Percentiles rank a stretch among this genome's conserved stretches.
Evolutionary conservation across 2,113 vertebrate genomes (phyloP).

Genomic region (Clarias magur): DNA sequence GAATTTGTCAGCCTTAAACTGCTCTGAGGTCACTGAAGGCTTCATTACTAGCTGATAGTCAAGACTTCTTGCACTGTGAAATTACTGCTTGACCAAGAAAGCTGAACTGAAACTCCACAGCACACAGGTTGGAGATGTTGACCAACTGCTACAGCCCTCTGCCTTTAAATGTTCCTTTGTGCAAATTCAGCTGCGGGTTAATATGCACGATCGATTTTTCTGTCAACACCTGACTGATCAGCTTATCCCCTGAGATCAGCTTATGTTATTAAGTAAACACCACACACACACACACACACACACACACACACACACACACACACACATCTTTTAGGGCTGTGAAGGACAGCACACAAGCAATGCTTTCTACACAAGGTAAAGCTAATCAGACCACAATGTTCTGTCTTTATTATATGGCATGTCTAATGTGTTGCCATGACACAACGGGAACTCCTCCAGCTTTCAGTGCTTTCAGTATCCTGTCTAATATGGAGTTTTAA

Average conservation of each 20-base stretch:
- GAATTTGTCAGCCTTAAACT: neutral
- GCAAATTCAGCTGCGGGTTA: neutral
- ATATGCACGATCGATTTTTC: neutral
- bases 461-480: neutral
- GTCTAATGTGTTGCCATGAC: slow-evolving; percentile 30
- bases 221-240: neutral
- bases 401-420: slow-evolving; percentile 1
- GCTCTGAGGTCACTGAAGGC: neutral
- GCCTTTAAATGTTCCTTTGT: neutral
- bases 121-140: neutral
- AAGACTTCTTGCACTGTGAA: neutral
- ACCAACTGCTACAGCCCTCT: neutral
- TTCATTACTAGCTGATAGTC: neutral
- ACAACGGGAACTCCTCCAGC: neutral
- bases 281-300: neutral
- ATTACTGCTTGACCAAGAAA: neutral
- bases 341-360: neutral
- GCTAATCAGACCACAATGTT: slow-evolving; percentile 1
- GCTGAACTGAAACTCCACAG: neutral
- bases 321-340: neutral
- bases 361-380: neutral
- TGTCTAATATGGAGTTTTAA: neutral
- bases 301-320: neutral
- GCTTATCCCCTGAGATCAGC: slow-evolving; percentile 22
- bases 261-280: slow-evolving; percentile 13